Conservation (phyloP, 2,113 vertebrate species). For the Ctenodactylus gundi region DNA sequence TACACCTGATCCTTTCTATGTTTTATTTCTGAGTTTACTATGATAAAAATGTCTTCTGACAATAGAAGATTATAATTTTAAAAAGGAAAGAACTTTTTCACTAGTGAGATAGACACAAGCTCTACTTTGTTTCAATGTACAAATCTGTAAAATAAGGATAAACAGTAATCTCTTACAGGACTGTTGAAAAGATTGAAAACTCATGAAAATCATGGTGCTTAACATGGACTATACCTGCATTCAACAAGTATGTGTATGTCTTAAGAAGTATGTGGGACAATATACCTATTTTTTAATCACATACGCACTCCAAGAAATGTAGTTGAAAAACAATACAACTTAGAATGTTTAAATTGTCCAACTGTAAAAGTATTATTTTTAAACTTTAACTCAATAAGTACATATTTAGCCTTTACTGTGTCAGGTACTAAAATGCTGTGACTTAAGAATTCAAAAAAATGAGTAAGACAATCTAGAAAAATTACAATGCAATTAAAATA, state of each 20-base stretch:
- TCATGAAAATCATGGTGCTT: neutral
- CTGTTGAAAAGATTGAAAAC: conserved; percentile 19
- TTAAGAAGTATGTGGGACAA: neutral
- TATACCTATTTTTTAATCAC: neutral
- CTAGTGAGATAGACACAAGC: conserved; percentile 30
- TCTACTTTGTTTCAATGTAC: neutral
- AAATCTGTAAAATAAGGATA: neutral
- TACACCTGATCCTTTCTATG: neutral
- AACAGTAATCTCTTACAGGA: neutral
- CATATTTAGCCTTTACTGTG: neutral
- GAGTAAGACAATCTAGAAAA: neutral
- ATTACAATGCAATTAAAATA: neutral
- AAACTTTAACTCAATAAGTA: neutral
- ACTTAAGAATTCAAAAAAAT: neutral
- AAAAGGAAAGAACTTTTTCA: neutral
- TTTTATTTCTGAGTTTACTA: conserved; percentile 18
- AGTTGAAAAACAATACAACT: neutral
- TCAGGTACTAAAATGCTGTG: neutral
- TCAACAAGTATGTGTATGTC: neutral
- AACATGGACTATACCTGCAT: neutral
- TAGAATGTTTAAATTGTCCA: neutral
- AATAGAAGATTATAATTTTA: neutral
- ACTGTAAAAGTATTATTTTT: neutral
- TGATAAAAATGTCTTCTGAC: conserved; percentile 30
- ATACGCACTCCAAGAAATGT: neutral